Base-by-base conservation (phyloP, 2,888 invertebrate genomes). In the Hesperia comma region DNA sequence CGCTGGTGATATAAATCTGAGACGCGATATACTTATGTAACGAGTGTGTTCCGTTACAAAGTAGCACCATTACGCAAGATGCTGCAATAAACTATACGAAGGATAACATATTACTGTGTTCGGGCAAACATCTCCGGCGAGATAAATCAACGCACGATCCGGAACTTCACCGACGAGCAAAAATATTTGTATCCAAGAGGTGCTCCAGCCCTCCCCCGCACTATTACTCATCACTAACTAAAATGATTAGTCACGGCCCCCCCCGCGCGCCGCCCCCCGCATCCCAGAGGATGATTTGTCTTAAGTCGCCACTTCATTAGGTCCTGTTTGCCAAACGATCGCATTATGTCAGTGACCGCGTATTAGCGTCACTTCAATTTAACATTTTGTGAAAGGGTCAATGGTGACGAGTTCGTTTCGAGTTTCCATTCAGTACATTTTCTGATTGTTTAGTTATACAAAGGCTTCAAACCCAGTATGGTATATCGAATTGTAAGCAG, bases 221-320 rank as follows among this genome's bases (percentile, higher is more conserved):
- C 63, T 58, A 58, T 64, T 49, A 64, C 63, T 64, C 63, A 64
- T 64, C 63, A 51, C 63, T 15, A 64, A 64, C 63, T 58, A 51
- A 58, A 58, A 64, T 58, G 63, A 64, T 64, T 64, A 63, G 63
- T 63, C 57, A 63, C 37, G 49, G 37, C 15, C 7, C 43, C 15
- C 12, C 2, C 49, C 53, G 46, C 46, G 26, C 56, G n/a, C 55
- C 33, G 21, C 12, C 2, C 43, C 15, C 43, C 43, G 43, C 43
- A 15, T 1, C 2, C 37, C 53, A 55, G 17, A 32, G 21, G 63
- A 63, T 56, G 56, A 63, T 63, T 63, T 63, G 63, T 63, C 63
- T 63, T 57, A 37, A 57, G 63, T 43, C 55, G 46, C 17, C 63
- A 63, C 61, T 61, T 57, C 63, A 57, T 63, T 63, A 49, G 56